Base-by-base conservation (phyloP, 2,113 vertebrate genomes). In the Irena cyanogastra region DNA sequence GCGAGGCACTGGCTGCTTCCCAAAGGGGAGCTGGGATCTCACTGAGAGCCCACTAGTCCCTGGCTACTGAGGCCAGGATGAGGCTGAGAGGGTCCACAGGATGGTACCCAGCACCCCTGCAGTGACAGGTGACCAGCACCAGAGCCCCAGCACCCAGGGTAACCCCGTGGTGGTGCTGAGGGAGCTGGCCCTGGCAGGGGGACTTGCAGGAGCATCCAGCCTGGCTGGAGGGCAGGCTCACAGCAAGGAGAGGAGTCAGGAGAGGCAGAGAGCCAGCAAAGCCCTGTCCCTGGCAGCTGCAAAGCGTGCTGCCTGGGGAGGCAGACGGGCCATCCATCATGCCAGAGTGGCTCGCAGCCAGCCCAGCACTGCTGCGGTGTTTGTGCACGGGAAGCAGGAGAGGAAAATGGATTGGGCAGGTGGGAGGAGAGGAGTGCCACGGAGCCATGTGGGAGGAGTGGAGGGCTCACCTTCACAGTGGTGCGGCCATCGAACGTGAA, bases 401-500 rank as follows among this genome's bases (percentile, higher is more conserved):
- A 71, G 84, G 50, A 26, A 60, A 92, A 83, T 9, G 35, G 54
- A 65, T 20, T 0, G 16, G 82, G 81, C 53, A 56, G 74, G 37
- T 4, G 7, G 57, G 63, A 50, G 57, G 69, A 13, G 66, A 68
- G 45, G 27, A 81, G 39, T 5, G 1, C 3, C 54, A n/a, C 0
- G 0, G 53, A 15, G 74, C 56, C 1, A 0, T 1, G 44, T 1
- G 44, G 27, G 12, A 53, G 28, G 6, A 31, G 39, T 0, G 0
- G 66, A 70, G 41, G 66, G 24, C 97, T 86, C 97, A 99, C 99
- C 99, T 99, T 99, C 96, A 99, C 99, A 28, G 99, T 99, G 96
- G 99, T 99, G 88, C 99, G 98, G 97, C 99, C 99, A 96, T 99
- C 99, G 49, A 99, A 99, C 0, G 99, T 99, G 96, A 99, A 99